Base-by-base conservation (phyloP, 1,140 invertebrate genomes). In the Melitaea cinxia region DNA sequence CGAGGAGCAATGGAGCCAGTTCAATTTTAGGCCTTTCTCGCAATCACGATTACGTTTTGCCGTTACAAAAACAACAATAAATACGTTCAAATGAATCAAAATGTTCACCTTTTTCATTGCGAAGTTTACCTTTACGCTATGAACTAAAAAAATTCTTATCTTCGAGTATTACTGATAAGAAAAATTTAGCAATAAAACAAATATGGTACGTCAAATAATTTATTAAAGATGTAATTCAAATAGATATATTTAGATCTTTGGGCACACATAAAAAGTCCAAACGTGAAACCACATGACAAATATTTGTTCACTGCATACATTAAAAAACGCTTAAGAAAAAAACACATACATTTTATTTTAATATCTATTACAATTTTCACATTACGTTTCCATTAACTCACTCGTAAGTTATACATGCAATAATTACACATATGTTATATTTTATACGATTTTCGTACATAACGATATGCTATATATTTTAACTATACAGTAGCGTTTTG, bases 401-500 rank as follows among this genome's bases (percentile, higher is more conserved):
- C 53, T 64, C 61, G 47, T 54, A 64, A 21, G 15, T 56, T 64
- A 57, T 23, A 52, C 7, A 45, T 21, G 42, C 23, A 24, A 9
- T 21, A 21, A 47, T 21, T 23, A 23, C 4, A 47, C 19, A 47
- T 47, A 47, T 21, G 12, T 0, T 23, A 21, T 12, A 23, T 23
- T 10, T 10, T 47, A 47, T 10, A 47, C 42, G 15, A 60, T 58
- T 47, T 54, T 33, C 30, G 39, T 57, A 57, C 26, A 37, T 70
- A 67, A 82, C 67, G 80, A 83, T 82, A 83, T 82, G 75, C 76
- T 80, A 77, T 74, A 39, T 17, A 71, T 66, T 75, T 71, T 79
- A 81, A 80, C 78, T 72, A 73, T 84, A 83, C 78, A 86, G 76
- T 85, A 89, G 87, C 87, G 87, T 70, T 80, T 89, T 86, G 85